Percentiles rank a stretch among this genome's conserved stretches.
Evolutionary conservation across 2,113 vertebrate genomes (phyloP).

Genomic region (Toxostoma redivivum): DNA sequence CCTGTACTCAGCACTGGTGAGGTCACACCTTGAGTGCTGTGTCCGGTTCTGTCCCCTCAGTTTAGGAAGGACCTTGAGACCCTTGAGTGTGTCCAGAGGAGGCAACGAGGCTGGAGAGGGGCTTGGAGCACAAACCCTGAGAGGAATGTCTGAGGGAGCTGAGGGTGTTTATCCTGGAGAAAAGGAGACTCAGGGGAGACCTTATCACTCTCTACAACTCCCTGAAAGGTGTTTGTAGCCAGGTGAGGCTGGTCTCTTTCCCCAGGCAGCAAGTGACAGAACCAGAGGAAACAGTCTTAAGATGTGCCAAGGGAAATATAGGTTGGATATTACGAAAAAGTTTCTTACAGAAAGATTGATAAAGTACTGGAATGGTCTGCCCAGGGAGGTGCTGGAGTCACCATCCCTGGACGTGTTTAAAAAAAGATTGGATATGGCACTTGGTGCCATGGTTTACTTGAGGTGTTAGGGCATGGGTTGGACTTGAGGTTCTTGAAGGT

Average conservation of each 20-base stretch:
- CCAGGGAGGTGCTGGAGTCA: not conserved
- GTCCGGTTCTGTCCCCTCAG: not conserved
- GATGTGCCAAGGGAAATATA: not conserved
- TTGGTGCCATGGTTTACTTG: not conserved
- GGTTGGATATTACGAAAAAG: not conserved
- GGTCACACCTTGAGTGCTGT: not conserved
- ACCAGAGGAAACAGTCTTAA: rapidly evolving
- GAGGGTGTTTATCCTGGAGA: not conserved
- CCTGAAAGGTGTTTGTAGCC: not conserved
- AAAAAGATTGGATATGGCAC: not conserved
- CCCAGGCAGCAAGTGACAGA: not conserved
- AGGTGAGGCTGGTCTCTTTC: not conserved
- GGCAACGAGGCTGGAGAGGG: not conserved
- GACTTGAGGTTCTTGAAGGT: not conserved
- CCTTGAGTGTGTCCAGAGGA: rapidly evolving
- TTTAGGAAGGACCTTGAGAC: not conserved
- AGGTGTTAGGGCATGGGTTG: not conserved
- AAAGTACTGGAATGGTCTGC: not conserved
- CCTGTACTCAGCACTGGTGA: not conserved
- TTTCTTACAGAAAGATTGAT: not conserved
- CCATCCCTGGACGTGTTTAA: not conserved
- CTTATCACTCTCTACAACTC: too few species aligned
- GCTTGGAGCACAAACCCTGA: not conserved
- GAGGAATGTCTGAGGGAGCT: not conserved
- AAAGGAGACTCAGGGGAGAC: not conserved